phyloP scores from a whole-genome alignment of 2,113 vertebrate species.

The Sula dactylatra region DNA sequence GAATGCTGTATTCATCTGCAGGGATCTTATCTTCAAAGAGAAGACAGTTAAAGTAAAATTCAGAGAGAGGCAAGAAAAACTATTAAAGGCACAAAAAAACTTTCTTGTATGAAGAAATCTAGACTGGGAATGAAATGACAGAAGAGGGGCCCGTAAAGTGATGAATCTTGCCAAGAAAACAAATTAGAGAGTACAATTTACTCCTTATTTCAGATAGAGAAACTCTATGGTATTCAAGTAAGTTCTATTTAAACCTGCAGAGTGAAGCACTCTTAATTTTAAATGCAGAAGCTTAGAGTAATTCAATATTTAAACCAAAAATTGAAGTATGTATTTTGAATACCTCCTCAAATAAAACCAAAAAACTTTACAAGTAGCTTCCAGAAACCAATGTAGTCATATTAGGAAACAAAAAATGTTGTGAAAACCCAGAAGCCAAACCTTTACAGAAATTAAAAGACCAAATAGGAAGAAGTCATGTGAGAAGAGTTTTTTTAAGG shows the following conservation, averaged over 20 bases:
- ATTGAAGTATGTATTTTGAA: neutral
- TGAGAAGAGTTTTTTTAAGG: neutral
- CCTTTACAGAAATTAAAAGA: neutral
- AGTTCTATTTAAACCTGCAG: neutral
- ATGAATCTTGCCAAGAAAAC: slow-evolving; percentile 14
- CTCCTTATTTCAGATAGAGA: neutral
- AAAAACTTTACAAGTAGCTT: neutral
- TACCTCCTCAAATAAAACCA: neutral
- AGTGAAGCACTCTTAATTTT: neutral
- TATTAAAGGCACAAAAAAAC: neutral
- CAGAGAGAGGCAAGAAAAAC: neutral
- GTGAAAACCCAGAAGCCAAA: neutral
- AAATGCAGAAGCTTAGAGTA: neutral
- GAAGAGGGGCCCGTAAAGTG: neutral
- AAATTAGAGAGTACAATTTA: neutral
- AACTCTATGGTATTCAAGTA: neutral
- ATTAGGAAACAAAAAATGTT: neutral
- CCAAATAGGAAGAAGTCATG: neutral
- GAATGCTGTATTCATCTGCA: slow-evolving; percentile 1
- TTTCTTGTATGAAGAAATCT: neutral
- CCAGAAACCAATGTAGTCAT: neutral
- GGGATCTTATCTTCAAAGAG: slow-evolving; percentile 45
- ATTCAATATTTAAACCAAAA: neutral
- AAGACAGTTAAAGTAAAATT: neutral
- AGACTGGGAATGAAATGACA: neutral